Conservation (phyloP, 2,797 vertebrate species). For the Vireo griseus region DNA sequence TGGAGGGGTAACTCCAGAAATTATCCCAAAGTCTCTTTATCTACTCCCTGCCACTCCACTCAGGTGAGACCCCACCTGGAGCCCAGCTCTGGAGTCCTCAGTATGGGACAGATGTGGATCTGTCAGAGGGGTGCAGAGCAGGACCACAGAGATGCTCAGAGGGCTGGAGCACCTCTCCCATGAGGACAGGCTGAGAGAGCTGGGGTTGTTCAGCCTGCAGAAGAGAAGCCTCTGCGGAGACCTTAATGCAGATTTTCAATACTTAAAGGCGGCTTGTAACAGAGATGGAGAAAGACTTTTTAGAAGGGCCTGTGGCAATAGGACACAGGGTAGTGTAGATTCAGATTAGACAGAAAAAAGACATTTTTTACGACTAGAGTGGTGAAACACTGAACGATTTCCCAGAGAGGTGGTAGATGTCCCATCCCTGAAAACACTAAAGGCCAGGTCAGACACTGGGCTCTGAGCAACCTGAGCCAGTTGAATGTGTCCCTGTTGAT, state of each 20-base stretch:
- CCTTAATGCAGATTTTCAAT: accelerated
- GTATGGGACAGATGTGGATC: neutral
- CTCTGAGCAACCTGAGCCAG: neutral
- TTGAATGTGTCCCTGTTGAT: neutral
- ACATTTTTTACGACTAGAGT: neutral
- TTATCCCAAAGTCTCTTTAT: neutral
- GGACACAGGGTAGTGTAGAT: accelerated
- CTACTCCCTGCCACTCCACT: neutral
- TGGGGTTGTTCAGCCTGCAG: neutral
- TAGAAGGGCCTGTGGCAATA: no score
- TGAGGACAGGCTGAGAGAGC: neutral
- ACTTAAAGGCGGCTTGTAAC: neutral
- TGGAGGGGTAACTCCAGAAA: neutral
- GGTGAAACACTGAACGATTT: neutral
- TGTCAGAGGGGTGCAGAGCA: neutral
- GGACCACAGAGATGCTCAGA: neutral
- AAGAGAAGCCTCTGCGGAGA: neutral
- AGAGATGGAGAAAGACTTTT: neutral
- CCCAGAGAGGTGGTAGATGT: neutral
- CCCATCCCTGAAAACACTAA: neutral
- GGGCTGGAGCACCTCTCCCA: neutral
- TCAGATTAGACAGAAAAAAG: neutral
- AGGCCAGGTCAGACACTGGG: neutral
- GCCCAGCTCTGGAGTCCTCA: neutral
- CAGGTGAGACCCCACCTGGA: neutral